Evolutionary conservation across 2,797 vertebrate genomes (phyloP).

Genomic region (Tolypeutes matacus): DNA sequence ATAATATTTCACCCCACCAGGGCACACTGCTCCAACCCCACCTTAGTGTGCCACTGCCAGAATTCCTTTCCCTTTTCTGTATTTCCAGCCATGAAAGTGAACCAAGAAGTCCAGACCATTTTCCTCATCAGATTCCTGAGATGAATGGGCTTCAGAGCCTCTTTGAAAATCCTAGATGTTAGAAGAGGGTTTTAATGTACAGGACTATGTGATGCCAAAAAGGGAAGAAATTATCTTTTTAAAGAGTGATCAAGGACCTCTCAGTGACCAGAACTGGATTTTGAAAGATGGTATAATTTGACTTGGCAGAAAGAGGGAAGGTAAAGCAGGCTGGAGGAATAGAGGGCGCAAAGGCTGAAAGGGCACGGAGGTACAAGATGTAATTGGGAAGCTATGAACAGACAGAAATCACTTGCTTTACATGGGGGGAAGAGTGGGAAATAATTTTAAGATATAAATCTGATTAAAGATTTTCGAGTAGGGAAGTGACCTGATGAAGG

Average conservation of each 20-base stretch:
- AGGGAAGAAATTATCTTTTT: background rate
- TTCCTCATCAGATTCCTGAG: background rate
- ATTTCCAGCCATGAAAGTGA: background rate
- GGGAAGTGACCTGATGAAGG: background rate
- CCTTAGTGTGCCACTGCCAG: background rate
- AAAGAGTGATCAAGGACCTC: background rate
- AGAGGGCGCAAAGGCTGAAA: background rate
- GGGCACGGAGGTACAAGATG: background rate
- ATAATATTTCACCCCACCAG: background rate
- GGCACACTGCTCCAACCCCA: too few relatives aligned
- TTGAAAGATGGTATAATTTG: conserved; percentile 12
- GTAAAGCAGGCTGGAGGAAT: background rate
- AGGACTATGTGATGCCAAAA: background rate
- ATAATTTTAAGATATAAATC: background rate
- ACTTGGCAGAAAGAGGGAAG: background rate
- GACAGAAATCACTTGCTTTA: background rate
- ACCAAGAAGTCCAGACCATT: background rate
- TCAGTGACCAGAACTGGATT: background rate
- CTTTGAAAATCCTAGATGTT: background rate
- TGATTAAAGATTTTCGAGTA: background rate
- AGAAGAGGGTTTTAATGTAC: background rate
- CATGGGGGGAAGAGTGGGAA: background rate
- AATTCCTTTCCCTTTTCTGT: background rate
- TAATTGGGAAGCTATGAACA: background rate
- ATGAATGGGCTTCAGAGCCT: background rate